Percentiles rank a stretch among this genome's conserved stretches.
Conservation (phyloP, 2,888 invertebrate genomes). For the Tipula unca region DNA sequence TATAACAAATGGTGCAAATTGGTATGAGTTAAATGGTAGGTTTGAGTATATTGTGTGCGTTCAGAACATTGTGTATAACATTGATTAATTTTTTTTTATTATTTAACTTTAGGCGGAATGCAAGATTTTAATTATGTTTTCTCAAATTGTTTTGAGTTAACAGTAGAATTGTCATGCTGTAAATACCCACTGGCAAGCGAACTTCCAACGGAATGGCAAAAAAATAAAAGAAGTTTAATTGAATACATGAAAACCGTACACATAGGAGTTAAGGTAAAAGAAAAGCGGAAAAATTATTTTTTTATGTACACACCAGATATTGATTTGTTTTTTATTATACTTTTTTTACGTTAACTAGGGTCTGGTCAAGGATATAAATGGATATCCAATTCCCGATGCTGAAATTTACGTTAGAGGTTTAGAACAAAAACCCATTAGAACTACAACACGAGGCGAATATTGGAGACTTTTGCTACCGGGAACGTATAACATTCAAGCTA, state of each 20-base stretch:
- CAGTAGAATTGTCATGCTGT: conserved; percentile 92
- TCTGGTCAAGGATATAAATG: conserved; percentile 38
- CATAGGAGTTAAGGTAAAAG: conserved; percentile 53
- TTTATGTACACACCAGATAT: not conserved
- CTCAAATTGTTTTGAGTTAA: conserved; percentile 94
- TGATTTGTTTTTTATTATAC: not conserved
- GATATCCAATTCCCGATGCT: conserved; percentile 52
- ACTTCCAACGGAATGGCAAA: conserved; percentile 71
- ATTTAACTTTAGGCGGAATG: conserved; percentile 72
- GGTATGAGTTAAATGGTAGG: conserved; percentile 77
- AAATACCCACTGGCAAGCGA: conserved; percentile 73
- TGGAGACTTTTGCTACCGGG: conserved; percentile 92
- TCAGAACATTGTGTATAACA: not conserved
- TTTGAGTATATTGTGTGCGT: not conserved
- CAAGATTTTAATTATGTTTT: conserved; percentile 95
- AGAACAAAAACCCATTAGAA: conserved; percentile 65
- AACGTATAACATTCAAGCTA: conserved; percentile 63
- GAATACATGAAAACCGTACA: conserved; percentile 75
- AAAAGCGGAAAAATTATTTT: not conserved
- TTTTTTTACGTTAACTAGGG: conserved; percentile 29
- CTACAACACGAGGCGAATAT: conserved; percentile 78
- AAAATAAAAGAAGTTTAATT: conserved; percentile 78
- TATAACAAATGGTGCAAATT: conserved; percentile 84
- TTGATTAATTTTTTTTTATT: not conserved
- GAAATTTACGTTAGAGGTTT: conserved; percentile 67